Evolutionary conservation across 2,888 invertebrate species (phyloP), one percentile per base, ranked within the genome.

Genomic region (Maniola hyperantus): DNA sequence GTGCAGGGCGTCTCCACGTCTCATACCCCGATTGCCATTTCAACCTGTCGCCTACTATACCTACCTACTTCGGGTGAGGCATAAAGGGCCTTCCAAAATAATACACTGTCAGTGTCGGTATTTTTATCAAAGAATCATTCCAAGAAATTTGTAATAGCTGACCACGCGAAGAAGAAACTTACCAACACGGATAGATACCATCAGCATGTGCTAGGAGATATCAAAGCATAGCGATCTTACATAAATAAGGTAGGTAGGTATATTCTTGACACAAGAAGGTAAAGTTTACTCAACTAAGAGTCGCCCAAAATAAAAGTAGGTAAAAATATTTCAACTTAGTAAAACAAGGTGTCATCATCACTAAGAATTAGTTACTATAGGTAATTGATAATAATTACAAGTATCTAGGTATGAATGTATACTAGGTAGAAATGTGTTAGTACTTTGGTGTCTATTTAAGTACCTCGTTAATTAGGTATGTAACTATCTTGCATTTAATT

Each of bases 131-230:
- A 20, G 6, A 20, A 42, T n/a, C 20, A 20, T 57, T 57, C 57
- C 39, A 20, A 57, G 57, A 57, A 57, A 20, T 39, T 57, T 36
- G 36, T 36, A 54, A 54, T 55, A 36, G 36, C 18, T 55, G 55
- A 36, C 55, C 55, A 36, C 11, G 55, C 36, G 15, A 34, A 54
- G 54, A 36, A 54, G 36, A 15, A n/a, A 39, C 39, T 11, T 10
- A 39, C 39, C 39, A 36, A 36, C 36, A 54, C 5, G 55, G 2
- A 39, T 5, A 55, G 55, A 55, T 55, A 55, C 36, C 36, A 55
- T 55, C 55, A 55, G 33, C n/a, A 33, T 53, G 33, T 53, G 33
- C 53, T 53, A n/a, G 54, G 55, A 15, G 36, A 55, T 55, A 55
- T 55, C 55, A 55, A 55, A 18, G 18, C 18, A 8, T 1, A 18